These are phyloP conservation scores for Prenolepis imparis DNA, from an alignment of 2,888 invertebrate genomes.

Conservation along the genomic window DNA sequence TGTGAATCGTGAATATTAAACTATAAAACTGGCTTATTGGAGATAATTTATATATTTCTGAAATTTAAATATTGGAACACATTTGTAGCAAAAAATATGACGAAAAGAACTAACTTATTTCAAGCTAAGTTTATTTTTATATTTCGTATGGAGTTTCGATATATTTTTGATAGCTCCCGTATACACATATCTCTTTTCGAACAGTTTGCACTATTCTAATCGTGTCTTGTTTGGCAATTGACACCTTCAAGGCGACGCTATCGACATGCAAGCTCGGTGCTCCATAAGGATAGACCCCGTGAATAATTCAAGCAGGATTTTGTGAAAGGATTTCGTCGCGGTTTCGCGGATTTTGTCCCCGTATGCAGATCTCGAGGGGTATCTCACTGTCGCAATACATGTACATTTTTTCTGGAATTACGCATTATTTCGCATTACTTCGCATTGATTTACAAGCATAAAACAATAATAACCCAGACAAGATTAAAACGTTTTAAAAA, in stretches of 20 bases:
- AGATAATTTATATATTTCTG: slow-evolving; percentile 2
- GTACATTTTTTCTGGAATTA: too few species aligned
- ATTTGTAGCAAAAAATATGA: neutral
- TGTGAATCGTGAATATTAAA: neutral
- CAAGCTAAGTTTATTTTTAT: neutral
- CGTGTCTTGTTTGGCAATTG: slow-evolving; percentile 47
- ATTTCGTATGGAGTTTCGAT: slow-evolving; percentile 1
- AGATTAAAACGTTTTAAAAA: too few species aligned
- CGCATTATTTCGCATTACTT: too few species aligned
- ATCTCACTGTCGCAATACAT: too few species aligned
- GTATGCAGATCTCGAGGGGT: too few species aligned
- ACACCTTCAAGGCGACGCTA: slow-evolving; percentile 37
- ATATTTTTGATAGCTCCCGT: neutral
- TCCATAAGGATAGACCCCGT: slow-evolving; percentile 27
- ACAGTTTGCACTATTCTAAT: slow-evolving; percentile 14
- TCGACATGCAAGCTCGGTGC: slow-evolving; percentile 42
- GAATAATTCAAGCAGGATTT: slow-evolving; percentile 48
- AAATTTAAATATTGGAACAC: neutral
- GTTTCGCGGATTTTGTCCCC: slow-evolving; percentile 40
- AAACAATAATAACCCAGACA: too few species aligned
- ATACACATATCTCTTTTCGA: slow-evolving; percentile 7
- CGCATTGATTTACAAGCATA: too few species aligned
- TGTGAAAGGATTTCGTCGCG: slow-evolving; percentile 42
- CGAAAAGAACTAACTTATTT: neutral
- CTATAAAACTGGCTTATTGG: neutral